Evolutionary conservation across 2,797 vertebrate species (phyloP), one percentile per base, ranked within the genome.

Genomic region (Harpia harpyja): DNA sequence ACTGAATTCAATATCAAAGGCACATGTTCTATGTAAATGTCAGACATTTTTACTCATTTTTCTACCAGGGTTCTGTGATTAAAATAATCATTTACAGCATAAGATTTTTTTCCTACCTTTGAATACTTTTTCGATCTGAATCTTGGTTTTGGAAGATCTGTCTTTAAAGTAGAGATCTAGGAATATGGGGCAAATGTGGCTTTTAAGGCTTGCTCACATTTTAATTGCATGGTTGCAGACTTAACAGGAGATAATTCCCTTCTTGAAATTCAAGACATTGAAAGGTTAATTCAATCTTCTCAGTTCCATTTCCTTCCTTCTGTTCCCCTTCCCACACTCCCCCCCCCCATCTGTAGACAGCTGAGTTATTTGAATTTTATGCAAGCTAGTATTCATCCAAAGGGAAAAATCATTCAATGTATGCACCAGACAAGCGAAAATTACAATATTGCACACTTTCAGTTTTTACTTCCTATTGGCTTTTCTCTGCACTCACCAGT

Each of bases 261-360:
- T 89, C 94, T 94, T 95, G 88, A 96, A 96, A 96, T 96, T 95
- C 93, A 95, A 95, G 94, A 79, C 93, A 95, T 88, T 25, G 82
- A 96, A 96, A 97, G 96, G 96, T 96, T 96, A 97, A 96, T 97
- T 95, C 93, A 94, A 7, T 95, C 94, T 97, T 97, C 96, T 97
- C 96, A 95, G 94, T 96, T 97, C 94, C 96, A 85, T 95, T 96
- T 96, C 96, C 96, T 96, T 94, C 96, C 96, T 96, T 97, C 96
- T 97, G 96, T 96, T 97, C 95, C 57, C 60, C 95, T 97, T 96
- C 94, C 92, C 96, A 96, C 95, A 93, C 94, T 89, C 18, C 68
- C 32, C 89, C 89, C 81, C 80, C 94, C 92, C 59, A 82, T 96
- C 91, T 86, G 94, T n/a, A 96, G 88, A 94, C 94, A 97, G 93